Percentiles rank a stretch among this genome's conserved stretches.
Evolutionary conservation across 1,140 invertebrate species (phyloP).

Genomic region (Leptinotarsa defecta): DNA sequence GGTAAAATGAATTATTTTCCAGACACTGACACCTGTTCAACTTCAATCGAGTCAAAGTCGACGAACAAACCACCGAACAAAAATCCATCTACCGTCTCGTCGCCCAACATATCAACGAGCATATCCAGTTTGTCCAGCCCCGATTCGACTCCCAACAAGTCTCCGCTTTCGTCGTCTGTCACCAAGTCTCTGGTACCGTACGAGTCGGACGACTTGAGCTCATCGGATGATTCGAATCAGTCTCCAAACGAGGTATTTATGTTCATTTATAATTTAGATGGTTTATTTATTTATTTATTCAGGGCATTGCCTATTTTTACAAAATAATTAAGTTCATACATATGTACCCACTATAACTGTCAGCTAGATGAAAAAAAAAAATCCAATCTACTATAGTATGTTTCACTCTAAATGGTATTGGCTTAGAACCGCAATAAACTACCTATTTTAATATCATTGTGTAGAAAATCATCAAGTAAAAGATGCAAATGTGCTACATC

Average conservation of each 20-base stretch:
- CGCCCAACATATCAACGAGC: conserved; percentile 34
- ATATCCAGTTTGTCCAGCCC: conserved; percentile 37
- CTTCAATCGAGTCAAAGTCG: neutral
- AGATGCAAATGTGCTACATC: too few relatives aligned
- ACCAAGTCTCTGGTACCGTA: conserved; percentile 52
- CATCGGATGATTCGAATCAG: conserved; percentile 47
- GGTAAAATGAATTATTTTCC: neutral
- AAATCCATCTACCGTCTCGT: conserved; percentile 16
- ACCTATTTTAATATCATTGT: too few relatives aligned
- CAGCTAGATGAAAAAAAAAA: too few relatives aligned
- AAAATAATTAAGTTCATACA: too few relatives aligned
- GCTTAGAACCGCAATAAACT: too few relatives aligned
- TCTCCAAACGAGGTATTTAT: conserved; percentile 28
- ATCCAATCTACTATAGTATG: too few relatives aligned
- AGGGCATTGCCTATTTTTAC: too few relatives aligned
- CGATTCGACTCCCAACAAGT: conserved; percentile 29
- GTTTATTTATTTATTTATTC: too few relatives aligned
- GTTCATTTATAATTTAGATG: too few relatives aligned
- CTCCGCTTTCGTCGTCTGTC: neutral
- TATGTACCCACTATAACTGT: too few relatives aligned
- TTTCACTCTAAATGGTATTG: too few relatives aligned
- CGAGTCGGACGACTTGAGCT: conserved; percentile 50
- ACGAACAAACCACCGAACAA: neutral
- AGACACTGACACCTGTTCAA: conserved; percentile 21
- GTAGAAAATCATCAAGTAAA: too few relatives aligned